Conservation (phyloP, 2,113 vertebrate species). For the Cephalopterus ornatus region DNA sequence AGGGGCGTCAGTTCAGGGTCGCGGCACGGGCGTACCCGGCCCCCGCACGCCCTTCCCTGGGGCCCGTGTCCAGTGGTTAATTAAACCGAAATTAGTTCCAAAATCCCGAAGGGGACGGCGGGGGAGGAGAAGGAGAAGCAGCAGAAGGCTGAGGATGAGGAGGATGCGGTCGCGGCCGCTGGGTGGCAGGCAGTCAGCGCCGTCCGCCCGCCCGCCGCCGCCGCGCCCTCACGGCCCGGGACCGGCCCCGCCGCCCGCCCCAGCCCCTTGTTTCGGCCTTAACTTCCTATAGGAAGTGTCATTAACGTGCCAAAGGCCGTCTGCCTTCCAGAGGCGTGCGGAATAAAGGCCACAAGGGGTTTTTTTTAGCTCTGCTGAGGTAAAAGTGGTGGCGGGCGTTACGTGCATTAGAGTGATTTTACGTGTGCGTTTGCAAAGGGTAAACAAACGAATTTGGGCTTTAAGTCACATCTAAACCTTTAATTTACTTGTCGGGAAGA, state of each 20-base stretch:
- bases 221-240: not conserved
- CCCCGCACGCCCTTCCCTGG: not conserved
- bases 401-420: fast-evolving
- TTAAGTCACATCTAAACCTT: not conserved
- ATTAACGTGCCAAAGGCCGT: fast-evolving
- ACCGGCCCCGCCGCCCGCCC: not conserved
- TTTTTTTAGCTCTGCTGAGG: not conserved
- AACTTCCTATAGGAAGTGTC: fast-evolving
- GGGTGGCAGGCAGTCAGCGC: not conserved
- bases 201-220: no score
- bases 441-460: not conserved
- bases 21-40: not conserved
- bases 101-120: not conserved
- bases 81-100: not conserved
- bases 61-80: not conserved
- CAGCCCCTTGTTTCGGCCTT: not conserved
- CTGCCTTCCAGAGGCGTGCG: not conserved
- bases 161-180: not conserved
- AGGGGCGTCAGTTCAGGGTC: not conserved
- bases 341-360: not conserved
- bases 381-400: not conserved
- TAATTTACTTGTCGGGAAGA: not conserved
- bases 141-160: no score
- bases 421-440: not conserved
- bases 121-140: not conserved